Conservation (phyloP, 2,113 vertebrate species). For the Notarius lentiginosus region DNA sequence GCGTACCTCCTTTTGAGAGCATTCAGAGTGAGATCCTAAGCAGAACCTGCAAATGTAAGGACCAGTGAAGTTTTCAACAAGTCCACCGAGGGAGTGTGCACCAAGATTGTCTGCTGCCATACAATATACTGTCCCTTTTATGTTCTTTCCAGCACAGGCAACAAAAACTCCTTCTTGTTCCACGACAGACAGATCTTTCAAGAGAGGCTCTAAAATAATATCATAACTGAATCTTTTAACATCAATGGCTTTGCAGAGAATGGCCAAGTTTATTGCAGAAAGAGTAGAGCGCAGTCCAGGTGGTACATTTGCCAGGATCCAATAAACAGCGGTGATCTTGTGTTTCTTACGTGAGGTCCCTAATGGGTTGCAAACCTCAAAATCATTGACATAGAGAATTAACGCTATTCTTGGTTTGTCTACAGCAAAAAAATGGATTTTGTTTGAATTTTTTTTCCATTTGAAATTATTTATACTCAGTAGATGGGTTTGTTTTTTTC, state of each 20-base stretch:
- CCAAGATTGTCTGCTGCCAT: constrained; percentile 24
- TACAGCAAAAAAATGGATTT: constrained; percentile 11
- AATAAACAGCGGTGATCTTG: constrained; percentile 29
- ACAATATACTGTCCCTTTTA: constrained; percentile 35
- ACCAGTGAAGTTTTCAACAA: constrained; percentile 26
- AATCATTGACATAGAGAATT: constrained; percentile 21
- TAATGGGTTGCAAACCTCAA: neutral
- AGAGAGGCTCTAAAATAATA: constrained; percentile 13
- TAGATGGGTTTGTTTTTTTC: neutral
- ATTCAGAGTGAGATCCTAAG: constrained; percentile 10
- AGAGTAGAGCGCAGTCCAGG: neutral
- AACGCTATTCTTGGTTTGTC: constrained; percentile 17
- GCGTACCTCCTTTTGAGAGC: constrained; percentile 15
- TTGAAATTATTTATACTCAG: constrained; percentile 31
- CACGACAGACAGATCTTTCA: constrained; percentile 12
- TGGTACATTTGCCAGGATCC: constrained; percentile 1
- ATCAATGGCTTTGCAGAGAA: neutral
- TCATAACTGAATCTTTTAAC: constrained; percentile 28
- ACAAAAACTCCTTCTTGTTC: constrained; percentile 34
- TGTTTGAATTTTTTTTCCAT: constrained; percentile 19
- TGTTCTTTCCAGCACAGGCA: constrained; percentile 21
- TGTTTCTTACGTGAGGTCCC: constrained; percentile 33
- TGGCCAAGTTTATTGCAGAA: neutral
- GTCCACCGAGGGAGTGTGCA: constrained; percentile 17
- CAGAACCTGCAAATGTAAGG: constrained; percentile 33